Evolutionary conservation across 2,888 invertebrate species (phyloP), one percentile per base, ranked within the genome.

Genomic region (Hydrotaea diabolus): DNA sequence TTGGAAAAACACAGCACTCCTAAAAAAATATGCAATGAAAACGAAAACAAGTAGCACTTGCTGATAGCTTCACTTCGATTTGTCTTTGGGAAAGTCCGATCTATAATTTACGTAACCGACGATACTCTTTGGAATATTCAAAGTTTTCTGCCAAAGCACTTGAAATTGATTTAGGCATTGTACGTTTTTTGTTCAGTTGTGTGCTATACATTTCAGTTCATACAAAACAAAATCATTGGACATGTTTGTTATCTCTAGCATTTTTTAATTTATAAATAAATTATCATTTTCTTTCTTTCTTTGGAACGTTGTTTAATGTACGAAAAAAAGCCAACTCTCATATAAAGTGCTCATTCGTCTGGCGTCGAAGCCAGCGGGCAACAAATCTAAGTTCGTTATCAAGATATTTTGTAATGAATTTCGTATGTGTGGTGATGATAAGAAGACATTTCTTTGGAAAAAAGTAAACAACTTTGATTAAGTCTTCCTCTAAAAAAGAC

Each of bases 401-500:
- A 84, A 77, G 77, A 78, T 81, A 77, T 81, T 84, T 84, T 84
- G 77, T 76, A 84, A 83, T 74, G 71, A 75, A 64, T 72, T 78
- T 69, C 46, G 36, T 64, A 17, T 39, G 36, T 23, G 36, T 23
- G 62, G 43, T 46, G 69, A 15, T 69, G 69, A 69, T 69, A 69
- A 69, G 69, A 80, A 84, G 57, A 77, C 49, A 59, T 55, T 71
- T 69, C 71, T 72, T 74, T 31, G 36, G 17, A 74, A 72, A 71
- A 43, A 77, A 59, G n/a, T 19, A 78, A 82, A 72, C 55, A 46
- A 31, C 31, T 80, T 77, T 77, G 46, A 80, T 83, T 83, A 74
- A 23, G 49, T 83, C 80, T 80, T 71, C 26, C 46, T 62, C 43
- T 57, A 59, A 21, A 19, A 71, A 66, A 43, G 26, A 9, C 55